Evolutionary conservation across 2,797 vertebrate genomes (phyloP).

Genomic region (Tadarida brasiliensis): DNA sequence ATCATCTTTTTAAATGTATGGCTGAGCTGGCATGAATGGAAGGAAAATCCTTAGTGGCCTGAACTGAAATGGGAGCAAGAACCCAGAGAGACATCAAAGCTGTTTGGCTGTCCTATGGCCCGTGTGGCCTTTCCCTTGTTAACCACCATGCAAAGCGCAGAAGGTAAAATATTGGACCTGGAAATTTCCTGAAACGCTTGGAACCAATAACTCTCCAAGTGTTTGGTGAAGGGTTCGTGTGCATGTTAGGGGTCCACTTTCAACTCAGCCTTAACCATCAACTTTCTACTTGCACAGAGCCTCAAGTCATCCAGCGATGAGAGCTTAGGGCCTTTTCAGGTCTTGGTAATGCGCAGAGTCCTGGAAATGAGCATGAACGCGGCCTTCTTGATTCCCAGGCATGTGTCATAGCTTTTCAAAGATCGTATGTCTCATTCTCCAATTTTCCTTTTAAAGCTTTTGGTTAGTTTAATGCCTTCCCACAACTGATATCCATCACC

Average conservation of each 20-base stretch:
- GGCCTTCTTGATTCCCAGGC: not conserved
- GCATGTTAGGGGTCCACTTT: not conserved
- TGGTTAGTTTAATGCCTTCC: not conserved
- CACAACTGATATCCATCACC: not conserved
- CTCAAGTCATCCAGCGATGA: not conserved
- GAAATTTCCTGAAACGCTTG: not conserved
- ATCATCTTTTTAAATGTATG: not conserved
- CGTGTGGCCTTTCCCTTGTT: not conserved
- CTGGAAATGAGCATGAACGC: no score
- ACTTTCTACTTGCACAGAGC: not conserved
- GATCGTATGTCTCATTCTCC: not conserved
- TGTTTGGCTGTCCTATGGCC: not conserved
- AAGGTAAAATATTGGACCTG: not conserved
- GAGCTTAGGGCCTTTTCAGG: not conserved
- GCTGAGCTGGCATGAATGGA: not conserved
- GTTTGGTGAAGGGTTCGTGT: not conserved
- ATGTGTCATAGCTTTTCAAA: not conserved
- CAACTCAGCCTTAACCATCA: not conserved
- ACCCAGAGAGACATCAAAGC: not conserved
- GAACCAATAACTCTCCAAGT: not conserved
- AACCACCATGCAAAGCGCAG: not conserved
- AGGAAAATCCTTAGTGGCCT: not conserved
- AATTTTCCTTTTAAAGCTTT: conserved; percentile 1
- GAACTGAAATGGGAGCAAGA: not conserved
- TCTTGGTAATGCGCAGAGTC: not conserved